Evolutionary conservation across 2,797 vertebrate genomes (phyloP), one percentile per base, ranked within the genome.

Genomic region (Darevskia nairensis): DNA sequence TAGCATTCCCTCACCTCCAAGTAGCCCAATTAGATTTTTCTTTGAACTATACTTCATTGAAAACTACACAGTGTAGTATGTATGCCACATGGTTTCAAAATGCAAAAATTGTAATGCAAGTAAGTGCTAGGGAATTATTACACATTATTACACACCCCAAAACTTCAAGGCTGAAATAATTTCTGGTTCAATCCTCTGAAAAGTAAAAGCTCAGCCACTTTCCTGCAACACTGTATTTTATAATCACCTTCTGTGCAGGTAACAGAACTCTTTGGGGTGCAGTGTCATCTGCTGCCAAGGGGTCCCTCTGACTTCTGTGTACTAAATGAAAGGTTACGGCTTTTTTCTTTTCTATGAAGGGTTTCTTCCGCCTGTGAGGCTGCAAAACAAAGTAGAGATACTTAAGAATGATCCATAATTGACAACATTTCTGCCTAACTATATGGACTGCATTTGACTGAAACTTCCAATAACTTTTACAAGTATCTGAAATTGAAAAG

Each of bases 341-440:
- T 75, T 98, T 98, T 96, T 98, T 99, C 97, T 99, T 99, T 17
- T 98, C 97, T 90, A 99, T 99, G 92, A 99, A 99, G 0, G 98
- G 97, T 21, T 98, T 99, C 96, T 99, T 99, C 94, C 98, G 99
- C 88, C 97, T 98, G 95, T 98, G 98, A 94, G 99, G 98, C 99
- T 99, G 95, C 1, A 96, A 91, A 91, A 89, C 41, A 44, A 91
- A 4, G 89, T 39, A 32, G 9, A 3, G 1, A 85, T 59, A 78
- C 27, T 69, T 76, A 29, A 66, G 61, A 81, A n/a, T 87, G 35
- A 27, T 17, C 32, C 25, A 68, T 69, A 78, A 83, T 19, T 19
- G 44, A 78, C 13, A 71, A 25, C 44, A 17, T 35, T 77, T 39
- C 3, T 66, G n/a, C 7, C 32, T 23, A 78, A n/a, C 23, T 55